phyloP scores from a whole-genome alignment of 2,888 invertebrate species.

The Papilio demoleus region DNA sequence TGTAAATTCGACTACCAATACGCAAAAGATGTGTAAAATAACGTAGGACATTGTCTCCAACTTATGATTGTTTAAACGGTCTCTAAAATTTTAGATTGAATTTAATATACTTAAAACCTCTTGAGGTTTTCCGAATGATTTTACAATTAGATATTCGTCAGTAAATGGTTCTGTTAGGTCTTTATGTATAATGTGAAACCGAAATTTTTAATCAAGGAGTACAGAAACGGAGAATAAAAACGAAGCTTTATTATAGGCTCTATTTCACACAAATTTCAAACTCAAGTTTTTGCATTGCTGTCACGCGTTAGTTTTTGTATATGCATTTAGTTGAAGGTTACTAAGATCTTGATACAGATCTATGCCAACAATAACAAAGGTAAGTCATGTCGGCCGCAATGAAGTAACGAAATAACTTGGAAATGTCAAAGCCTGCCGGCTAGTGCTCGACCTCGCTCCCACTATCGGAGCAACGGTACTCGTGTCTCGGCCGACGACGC shows the following conservation, averaged over 20 bases:
- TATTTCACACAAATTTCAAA: neutral
- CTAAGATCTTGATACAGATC: constrained; percentile 43
- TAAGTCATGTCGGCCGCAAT: constrained; percentile 64
- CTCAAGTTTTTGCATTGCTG: neutral
- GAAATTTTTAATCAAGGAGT: neutral
- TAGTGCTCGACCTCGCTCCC: constrained; percentile 70
- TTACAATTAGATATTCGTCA: neutral
- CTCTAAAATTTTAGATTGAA: neutral
- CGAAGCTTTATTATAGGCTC: neutral
- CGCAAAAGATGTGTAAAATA: too few relatives aligned
- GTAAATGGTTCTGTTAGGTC: neutral
- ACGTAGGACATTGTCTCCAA: too few relatives aligned
- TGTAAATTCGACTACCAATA: too few relatives aligned
- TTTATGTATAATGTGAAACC: neutral
- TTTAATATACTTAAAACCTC: neutral
- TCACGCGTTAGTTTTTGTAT: constrained; percentile 16
- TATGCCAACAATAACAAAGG: constrained; percentile 54
- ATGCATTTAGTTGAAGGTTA: constrained; percentile 32
- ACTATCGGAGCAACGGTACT: constrained; percentile 76
- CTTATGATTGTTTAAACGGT: neutral
- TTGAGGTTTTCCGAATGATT: neutral
- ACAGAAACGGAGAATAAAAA: neutral
- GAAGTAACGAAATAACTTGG: constrained; percentile 72
- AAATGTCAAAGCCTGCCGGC: constrained; percentile 72
- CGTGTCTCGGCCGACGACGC: constrained; percentile 59